A percentile compares a stretch with the other conserved stretches of the same genome.
These are phyloP conservation scores for Takifugu rubripes DNA, from an alignment of 2,797 vertebrate genomes.

Conservation along the genomic window DNA sequence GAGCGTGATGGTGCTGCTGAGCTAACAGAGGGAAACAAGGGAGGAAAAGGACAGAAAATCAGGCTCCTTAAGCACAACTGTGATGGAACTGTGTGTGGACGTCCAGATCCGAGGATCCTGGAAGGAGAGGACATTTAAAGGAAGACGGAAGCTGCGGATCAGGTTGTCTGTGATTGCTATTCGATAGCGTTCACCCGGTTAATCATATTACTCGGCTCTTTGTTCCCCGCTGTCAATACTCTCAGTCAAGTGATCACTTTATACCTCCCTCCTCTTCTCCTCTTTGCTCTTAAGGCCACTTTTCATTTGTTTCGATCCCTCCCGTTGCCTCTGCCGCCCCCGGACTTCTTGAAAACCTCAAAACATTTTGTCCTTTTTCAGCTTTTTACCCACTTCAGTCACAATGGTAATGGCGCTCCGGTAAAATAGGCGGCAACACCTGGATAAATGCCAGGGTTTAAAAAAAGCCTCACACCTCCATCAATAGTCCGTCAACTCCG, in stretches of 20 bases:
- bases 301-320: conserved; percentile 20
- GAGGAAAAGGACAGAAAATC: conserved; percentile 5
- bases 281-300: conserved; percentile 11
- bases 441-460: conserved; percentile 30
- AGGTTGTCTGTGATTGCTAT: conserved; percentile 56
- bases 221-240: conserved; percentile 38
- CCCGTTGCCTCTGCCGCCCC: background rate
- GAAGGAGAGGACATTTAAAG: conserved; percentile 48
- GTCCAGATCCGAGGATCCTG: conserved; percentile 27
- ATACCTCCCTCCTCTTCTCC: conserved; percentile 1
- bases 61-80: background rate
- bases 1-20: background rate
- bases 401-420: background rate
- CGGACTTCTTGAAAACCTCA: too few relatives aligned
- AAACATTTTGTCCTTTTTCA: background rate
- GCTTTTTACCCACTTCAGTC: background rate
- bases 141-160: conserved; percentile 56
- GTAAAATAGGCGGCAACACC: background rate
- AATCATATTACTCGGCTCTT: conserved; percentile 47
- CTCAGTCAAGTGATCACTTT: conserved; percentile 25
- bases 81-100: conserved; percentile 55
- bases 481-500: conserved; percentile 48
- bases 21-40: conserved; percentile 21
- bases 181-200: conserved; percentile 52
- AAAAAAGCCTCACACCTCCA: conserved; percentile 19